Evolutionary conservation across 2,888 invertebrate genomes (phyloP), one percentile per base, ranked within the genome.

Genomic region (Drosophila multiciliata): DNA sequence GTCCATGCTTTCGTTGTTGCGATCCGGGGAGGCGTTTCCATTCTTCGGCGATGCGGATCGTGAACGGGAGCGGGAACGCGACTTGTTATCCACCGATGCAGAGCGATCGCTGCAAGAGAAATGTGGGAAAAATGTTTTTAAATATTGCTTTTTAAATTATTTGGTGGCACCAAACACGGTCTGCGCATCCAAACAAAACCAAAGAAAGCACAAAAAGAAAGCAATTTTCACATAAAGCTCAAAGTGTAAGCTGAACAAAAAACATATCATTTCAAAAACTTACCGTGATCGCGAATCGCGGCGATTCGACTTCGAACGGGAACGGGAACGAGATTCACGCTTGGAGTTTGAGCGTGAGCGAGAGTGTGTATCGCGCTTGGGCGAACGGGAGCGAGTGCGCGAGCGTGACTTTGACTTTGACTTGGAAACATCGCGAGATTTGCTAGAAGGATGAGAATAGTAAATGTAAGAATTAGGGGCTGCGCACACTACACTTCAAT

Each of bases 11-110:
- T 93, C 93, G 76, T 93, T 93, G 83, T 92, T 93, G 87, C 93
- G 91, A 75, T 94, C 94, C 53, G 93, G 93, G 59, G 94, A 93
- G 65, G 93, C 93, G 83, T 94, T 94, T 82, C 94, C 94, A 74
- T 94, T 94, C 72, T 94, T 93, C 49, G 93, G 93, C 38, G 94
- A 94, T 73, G 92, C 93, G 71, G 94, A 94, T 74, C 94, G 91
- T 54, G 94, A 94, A 81, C 94, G 92, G 45, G 94, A 94, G 73
- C 94, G 92, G 54, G 94, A 94, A 80, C 94, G 92, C 29, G 95
- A 95, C 84, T 94, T 94, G 75, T 96, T 96, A 92, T 96, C 96
- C 83, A 94, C 94, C 38, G 96, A 96, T 55, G 95, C 95, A 66
- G 96, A 96, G 67, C 95, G 94, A 89, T 95, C 95, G 93, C 96